These are phyloP conservation scores for Geotrypetes seraphini DNA, from an alignment of 2,797 vertebrate species.

Conservation along the genomic window DNA sequence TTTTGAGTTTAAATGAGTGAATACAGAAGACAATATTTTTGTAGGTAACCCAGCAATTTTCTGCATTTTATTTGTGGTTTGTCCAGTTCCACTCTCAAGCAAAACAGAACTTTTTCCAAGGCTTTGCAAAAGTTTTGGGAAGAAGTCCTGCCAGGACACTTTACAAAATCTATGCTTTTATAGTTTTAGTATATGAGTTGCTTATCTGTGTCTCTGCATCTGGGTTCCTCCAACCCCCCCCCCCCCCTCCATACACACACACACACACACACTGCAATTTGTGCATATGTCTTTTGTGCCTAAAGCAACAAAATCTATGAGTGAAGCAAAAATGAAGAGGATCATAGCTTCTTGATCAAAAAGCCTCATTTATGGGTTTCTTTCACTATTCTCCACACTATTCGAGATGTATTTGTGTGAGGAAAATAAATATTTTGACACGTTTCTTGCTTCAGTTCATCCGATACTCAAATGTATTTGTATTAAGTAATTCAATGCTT, in stretches of 20 bases:
- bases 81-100: constrained; percentile 10
- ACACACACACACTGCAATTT: no score
- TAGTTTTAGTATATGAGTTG: no score
- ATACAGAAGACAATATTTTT: constrained; percentile 25
- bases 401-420: neutral
- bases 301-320: no score
- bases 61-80: constrained; percentile 23
- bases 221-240: no score
- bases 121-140: constrained; percentile 15
- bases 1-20: constrained; percentile 11
- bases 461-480: neutral
- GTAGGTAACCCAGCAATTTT: constrained; percentile 27
- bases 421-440: neutral
- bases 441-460: constrained; percentile 2
- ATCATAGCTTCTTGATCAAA: no score
- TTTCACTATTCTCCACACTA: no score
- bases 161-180: constrained; percentile 11
- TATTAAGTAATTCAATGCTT: constrained; percentile 29
- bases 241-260: no score
- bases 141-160: constrained; percentile 13
- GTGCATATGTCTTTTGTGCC: no score
- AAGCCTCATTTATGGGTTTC: no score
- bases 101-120: constrained; percentile 18
- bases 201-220: no score
- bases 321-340: no score